These are phyloP conservation scores for Ahaetulla prasina DNA, from an alignment of 2,113 vertebrate genomes.

Conservation along the genomic window DNA sequence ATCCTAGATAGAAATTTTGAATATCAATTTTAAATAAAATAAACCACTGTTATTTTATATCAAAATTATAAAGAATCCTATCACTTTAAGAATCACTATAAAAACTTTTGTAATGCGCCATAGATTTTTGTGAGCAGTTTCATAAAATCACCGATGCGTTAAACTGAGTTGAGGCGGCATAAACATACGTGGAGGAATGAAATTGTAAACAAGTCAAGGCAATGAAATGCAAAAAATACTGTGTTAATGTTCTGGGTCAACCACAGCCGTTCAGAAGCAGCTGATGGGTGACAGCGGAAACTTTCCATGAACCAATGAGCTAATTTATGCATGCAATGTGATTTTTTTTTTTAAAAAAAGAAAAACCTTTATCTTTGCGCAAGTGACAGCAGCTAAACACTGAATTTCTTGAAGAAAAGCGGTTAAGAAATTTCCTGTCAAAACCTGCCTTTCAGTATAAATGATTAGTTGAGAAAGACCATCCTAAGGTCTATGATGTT, in stretches of 20 bases:
- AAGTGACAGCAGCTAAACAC: not conserved
- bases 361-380: not conserved
- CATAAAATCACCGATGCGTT: not conserved
- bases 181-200: not conserved
- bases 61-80: not conserved
- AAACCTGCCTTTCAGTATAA: not conserved
- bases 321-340: not conserved
- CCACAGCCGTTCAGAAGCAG: not conserved
- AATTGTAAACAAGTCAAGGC: not conserved
- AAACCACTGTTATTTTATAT: not conserved
- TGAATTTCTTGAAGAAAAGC: not conserved
- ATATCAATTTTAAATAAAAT: not conserved
- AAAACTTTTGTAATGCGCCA: not conserved
- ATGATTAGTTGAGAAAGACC: not conserved
- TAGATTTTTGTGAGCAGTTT: not conserved
- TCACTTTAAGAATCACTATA: not conserved
- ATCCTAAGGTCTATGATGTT: not conserved
- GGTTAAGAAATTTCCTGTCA: not conserved
- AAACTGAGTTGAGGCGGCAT: not conserved
- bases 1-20: not conserved
- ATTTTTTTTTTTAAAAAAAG: not conserved
- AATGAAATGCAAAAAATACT: not conserved
- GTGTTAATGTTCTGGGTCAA: not conserved
- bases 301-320: not conserved
- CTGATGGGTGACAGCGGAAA: not conserved